Evolutionary conservation across 2,797 vertebrate species (phyloP).

Genomic region (Salmo trutta): DNA sequence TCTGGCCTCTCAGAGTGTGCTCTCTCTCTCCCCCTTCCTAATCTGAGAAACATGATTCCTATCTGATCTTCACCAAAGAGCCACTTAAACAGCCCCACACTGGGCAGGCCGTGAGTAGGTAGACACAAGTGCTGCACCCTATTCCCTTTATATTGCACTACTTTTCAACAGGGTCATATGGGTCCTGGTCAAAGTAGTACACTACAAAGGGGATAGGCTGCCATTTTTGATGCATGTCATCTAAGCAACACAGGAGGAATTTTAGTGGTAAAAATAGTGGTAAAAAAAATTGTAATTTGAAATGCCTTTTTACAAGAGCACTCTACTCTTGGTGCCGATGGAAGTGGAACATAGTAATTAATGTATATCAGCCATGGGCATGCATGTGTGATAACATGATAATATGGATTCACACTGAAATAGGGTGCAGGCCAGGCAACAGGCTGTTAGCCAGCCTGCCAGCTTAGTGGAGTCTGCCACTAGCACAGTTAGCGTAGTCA

Average conservation of each 20-base stretch:
- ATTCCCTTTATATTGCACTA: background rate
- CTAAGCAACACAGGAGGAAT: background rate
- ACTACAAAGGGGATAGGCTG: background rate
- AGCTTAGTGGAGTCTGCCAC: too few relatives aligned
- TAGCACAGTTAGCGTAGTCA: too few relatives aligned
- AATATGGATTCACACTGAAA: background rate
- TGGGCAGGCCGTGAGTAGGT: slow-evolving; percentile 14
- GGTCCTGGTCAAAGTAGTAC: background rate
- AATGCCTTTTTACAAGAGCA: background rate
- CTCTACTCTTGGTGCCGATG: background rate
- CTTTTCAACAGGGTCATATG: background rate
- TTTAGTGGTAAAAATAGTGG: background rate
- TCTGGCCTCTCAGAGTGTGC: slow-evolving; percentile 38
- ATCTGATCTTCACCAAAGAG: slow-evolving; percentile 64
- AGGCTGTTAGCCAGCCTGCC: too few relatives aligned
- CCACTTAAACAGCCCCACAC: slow-evolving; percentile 56
- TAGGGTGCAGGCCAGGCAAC: too few relatives aligned
- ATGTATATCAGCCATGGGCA: background rate
- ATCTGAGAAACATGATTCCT: slow-evolving; percentile 63
- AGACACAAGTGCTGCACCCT: slow-evolving; percentile 22
- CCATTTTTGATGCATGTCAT: background rate
- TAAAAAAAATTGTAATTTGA: background rate
- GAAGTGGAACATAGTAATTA: background rate
- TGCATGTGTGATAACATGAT: background rate
- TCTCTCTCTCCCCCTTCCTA: slow-evolving; percentile 50